Conservation (phyloP, 2,113 vertebrate genomes). For the Alligator mississippiensis region DNA sequence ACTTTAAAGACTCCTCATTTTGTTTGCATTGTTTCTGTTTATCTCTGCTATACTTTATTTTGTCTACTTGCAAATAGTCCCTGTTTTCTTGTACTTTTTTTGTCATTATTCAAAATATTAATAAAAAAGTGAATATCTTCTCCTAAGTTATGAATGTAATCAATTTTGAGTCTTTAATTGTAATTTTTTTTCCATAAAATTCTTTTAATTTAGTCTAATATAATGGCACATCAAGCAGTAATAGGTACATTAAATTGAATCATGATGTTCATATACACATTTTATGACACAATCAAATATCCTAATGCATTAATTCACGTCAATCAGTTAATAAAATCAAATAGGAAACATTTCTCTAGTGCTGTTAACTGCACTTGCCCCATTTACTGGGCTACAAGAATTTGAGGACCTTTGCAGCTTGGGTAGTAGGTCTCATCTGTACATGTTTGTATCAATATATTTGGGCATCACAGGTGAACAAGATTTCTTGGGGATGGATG, state of each 20-base stretch:
- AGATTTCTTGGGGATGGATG: rapidly evolving
- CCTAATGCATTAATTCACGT: conserved; percentile 87
- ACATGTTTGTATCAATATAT: rapidly evolving
- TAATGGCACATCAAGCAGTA: conserved; percentile 89
- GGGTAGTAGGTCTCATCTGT: not conserved
- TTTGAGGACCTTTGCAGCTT: conserved; percentile 52
- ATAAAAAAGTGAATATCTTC: conserved; percentile 77
- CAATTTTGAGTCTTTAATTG: conserved; percentile 86
- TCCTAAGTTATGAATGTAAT: conserved; percentile 85
- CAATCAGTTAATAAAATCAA: conserved; percentile 89
- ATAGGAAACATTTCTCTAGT: conserved; percentile 81
- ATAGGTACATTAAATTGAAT: conserved; percentile 89
- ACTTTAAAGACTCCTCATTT: not conserved
- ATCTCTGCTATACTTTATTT: conserved; percentile 20
- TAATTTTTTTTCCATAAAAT: conserved; percentile 88
- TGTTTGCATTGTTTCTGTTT: not conserved
- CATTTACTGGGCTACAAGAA: conserved; percentile 57
- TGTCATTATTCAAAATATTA: conserved; percentile 82
- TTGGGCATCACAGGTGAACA: not conserved
- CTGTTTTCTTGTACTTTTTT: conserved; percentile 77
- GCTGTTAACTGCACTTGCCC: conserved; percentile 58
- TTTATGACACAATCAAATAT: conserved; percentile 89
- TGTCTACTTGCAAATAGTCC: conserved; percentile 22
- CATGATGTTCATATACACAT: conserved; percentile 88
- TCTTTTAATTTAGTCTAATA: conserved; percentile 90